Conservation (phyloP, 2,888 invertebrate species). For the Scaptomyza tumidula region DNA sequence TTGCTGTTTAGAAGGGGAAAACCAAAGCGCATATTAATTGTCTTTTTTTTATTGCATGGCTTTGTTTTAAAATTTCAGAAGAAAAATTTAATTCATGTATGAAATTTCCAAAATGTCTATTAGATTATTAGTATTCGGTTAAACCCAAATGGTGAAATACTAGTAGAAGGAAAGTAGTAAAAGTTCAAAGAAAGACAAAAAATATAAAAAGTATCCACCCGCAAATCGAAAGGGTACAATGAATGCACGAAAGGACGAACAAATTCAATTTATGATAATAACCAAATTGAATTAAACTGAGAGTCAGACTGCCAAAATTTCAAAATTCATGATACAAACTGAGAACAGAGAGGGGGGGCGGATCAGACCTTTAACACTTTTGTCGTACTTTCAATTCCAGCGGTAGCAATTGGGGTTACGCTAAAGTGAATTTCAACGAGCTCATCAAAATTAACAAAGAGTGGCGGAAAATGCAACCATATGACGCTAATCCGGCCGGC, state of each 20-base stretch:
- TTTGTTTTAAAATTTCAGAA: background rate
- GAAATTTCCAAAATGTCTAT: background rate
- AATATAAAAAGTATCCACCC: constrained; percentile 12
- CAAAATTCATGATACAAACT: constrained; percentile 74
- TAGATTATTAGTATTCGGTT: background rate
- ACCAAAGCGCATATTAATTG: constrained; percentile 11
- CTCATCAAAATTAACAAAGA: constrained; percentile 78
- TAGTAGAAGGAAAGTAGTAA: background rate
- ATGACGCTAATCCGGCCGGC: constrained; percentile 82
- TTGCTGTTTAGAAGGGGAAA: background rate
- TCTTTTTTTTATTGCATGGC: background rate
- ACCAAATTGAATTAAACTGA: constrained; percentile 77
- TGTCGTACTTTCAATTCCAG: constrained; percentile 14
- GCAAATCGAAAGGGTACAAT: constrained; percentile 19
- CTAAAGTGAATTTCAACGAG: constrained; percentile 73
- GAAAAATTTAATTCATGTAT: background rate
- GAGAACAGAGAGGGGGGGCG: background rate
- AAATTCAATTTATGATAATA: constrained; percentile 79
- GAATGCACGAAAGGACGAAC: constrained; percentile 56
- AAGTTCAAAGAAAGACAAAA: constrained; percentile 22
- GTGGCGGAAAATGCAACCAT: constrained; percentile 81
- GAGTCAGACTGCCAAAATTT: constrained; percentile 72
- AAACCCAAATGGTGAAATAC: background rate
- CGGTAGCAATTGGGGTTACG: constrained; percentile 29
- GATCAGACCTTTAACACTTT: constrained; percentile 67